A percentile compares a stretch with the other conserved stretches of the same genome.
These are phyloP conservation scores for Drosophila persimilis DNA, from an alignment of 1,140 invertebrate genomes.

Conservation along the genomic window DNA sequence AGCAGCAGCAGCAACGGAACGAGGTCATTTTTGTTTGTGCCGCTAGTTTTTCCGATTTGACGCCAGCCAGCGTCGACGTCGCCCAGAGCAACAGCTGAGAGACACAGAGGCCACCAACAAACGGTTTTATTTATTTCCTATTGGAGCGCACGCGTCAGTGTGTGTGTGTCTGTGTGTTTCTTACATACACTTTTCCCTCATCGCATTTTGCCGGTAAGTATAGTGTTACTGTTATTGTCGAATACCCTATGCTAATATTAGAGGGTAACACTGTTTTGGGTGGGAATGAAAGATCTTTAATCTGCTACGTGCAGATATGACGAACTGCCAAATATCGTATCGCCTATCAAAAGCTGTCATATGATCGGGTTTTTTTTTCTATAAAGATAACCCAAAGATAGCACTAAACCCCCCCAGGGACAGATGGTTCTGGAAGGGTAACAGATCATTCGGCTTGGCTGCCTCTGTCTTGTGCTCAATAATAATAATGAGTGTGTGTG, in stretches of 20 bases:
- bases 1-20: constrained; percentile 16
- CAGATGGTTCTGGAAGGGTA: no score
- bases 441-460: no score
- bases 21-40: constrained; percentile 45
- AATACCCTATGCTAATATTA: no score
- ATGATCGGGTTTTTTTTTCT: no score
- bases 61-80: constrained; percentile 27
- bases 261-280: not conserved
- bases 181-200: constrained; percentile 4
- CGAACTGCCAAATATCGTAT: no score
- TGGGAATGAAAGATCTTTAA: constrained; percentile 1
- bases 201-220: constrained; percentile 44
- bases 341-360: no score
- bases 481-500: no score
- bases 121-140: not conserved
- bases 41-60: constrained; percentile 28
- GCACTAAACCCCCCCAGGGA: no score
- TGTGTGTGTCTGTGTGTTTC: not conserved
- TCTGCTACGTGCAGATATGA: no score
- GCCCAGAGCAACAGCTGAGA: constrained; percentile 43
- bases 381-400: no score
- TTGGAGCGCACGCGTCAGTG: constrained; percentile 20
- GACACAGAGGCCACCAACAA: constrained; percentile 6
- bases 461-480: no score
- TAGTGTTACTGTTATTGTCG: constrained; percentile 3